Conservation (phyloP, 2,888 invertebrate genomes). For the Salpingus planirostris region DNA sequence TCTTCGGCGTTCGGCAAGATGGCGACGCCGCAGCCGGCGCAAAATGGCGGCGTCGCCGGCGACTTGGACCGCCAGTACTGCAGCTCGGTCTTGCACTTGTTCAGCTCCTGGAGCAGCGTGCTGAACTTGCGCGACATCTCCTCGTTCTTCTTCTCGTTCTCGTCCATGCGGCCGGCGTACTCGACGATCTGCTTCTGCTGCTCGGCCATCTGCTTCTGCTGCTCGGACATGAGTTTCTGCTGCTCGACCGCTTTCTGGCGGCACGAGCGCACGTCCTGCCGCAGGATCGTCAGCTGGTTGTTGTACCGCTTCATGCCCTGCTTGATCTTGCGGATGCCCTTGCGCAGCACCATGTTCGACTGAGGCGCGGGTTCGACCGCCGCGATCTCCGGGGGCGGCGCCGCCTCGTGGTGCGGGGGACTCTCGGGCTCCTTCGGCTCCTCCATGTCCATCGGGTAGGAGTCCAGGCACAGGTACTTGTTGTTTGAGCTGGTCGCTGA, state of each 20-base stretch:
- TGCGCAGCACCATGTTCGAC: slow-evolving; percentile 77
- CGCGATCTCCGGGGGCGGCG: no score
- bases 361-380: slow-evolving; percentile 58
- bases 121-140: slow-evolving; percentile 84
- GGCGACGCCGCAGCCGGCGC: slow-evolving; percentile 63
- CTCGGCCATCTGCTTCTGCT: slow-evolving; percentile 62
- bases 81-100: slow-evolving; percentile 85
- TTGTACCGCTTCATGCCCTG: slow-evolving; percentile 79
- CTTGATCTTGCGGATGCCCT: slow-evolving; percentile 78
- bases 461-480: slow-evolving; percentile 50
- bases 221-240: slow-evolving; percentile 73
- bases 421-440: no score
- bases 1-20: slow-evolving; percentile 51
- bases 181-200: slow-evolving; percentile 69
- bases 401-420: no score
- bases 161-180: slow-evolving; percentile 77
- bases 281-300: slow-evolving; percentile 68
- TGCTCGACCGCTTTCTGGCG: slow-evolving; percentile 78
- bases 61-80: slow-evolving; percentile 88
- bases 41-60: slow-evolving; percentile 63
- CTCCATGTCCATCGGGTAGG: slow-evolving; percentile 50
- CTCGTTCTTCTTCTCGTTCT: slow-evolving; percentile 85
- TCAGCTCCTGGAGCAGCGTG: slow-evolving; percentile 76
- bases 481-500: slow-evolving; percentile 51
- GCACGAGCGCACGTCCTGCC: slow-evolving; percentile 69